Evolutionary conservation across 2,797 vertebrate genomes (phyloP).

Genomic region (Amblyopsis hoosieri): DNA sequence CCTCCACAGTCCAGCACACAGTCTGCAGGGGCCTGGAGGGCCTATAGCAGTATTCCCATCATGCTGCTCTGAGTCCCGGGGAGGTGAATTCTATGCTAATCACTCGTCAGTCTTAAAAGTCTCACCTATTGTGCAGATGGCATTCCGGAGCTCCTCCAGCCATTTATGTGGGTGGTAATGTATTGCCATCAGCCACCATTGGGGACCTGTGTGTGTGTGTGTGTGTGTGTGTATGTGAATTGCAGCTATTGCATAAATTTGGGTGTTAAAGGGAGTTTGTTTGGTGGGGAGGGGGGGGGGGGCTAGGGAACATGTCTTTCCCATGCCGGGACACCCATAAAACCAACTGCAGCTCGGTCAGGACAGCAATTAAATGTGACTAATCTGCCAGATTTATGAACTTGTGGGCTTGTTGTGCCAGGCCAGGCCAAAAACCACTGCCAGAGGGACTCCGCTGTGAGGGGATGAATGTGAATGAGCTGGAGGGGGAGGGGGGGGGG

Average conservation of each 20-base stretch:
- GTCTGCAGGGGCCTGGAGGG: slow-evolving; percentile 63
- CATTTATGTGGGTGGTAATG: slow-evolving; percentile 77
- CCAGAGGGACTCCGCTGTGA: slow-evolving; percentile 52
- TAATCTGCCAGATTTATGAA: slow-evolving; percentile 77
- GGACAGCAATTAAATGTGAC: slow-evolving; percentile 70
- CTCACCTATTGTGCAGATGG: slow-evolving; percentile 68
- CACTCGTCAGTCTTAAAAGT: slow-evolving; percentile 68
- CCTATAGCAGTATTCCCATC: slow-evolving; percentile 75
- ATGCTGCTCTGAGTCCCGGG: slow-evolving; percentile 55
- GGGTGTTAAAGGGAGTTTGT: slow-evolving; percentile 33
- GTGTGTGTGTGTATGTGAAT: slow-evolving; percentile 42
- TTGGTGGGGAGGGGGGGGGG: background rate
- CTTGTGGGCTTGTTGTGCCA: slow-evolving; percentile 58
- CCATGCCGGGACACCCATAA: slow-evolving; percentile 69
- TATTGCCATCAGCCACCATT: slow-evolving; percentile 78
- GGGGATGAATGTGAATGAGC: slow-evolving; percentile 63
- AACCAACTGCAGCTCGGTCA: slow-evolving; percentile 69
- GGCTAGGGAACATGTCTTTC: slow-evolving; percentile 46
- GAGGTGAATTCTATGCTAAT: slow-evolving; percentile 66
- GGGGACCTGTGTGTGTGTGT: slow-evolving; percentile 60
- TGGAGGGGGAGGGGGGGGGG: slow-evolving; percentile 48
- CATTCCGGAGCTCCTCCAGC: slow-evolving; percentile 65
- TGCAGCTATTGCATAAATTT: slow-evolving; percentile 75
- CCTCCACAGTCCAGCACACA: slow-evolving; percentile 71
- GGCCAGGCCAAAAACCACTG: slow-evolving; percentile 63